Percentiles rank a stretch among this genome's conserved stretches.
Evolutionary conservation across 1,140 invertebrate species (phyloP).

Genomic region (Trachelipus rathkii): DNA sequence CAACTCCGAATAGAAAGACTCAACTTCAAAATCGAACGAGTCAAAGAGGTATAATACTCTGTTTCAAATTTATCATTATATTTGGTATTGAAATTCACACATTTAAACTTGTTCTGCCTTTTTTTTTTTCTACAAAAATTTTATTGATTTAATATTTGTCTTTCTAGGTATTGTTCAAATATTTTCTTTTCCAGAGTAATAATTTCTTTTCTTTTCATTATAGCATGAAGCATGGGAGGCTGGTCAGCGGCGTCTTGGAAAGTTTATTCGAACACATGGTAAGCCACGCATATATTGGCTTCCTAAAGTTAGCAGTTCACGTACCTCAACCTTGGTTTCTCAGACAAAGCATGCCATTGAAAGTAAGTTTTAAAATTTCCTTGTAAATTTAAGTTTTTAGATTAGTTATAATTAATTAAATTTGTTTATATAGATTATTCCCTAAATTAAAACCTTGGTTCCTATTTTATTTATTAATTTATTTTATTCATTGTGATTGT

Average conservation of each 20-base stretch:
- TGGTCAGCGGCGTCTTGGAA: constrained; percentile 67
- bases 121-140: too few relatives aligned
- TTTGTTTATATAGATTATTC: too few relatives aligned
- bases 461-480: too few relatives aligned
- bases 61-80: not conserved
- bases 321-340: not conserved
- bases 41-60: constrained; percentile 65
- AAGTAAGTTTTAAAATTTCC: not conserved
- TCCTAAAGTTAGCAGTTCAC: constrained; percentile 62
- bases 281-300: constrained; percentile 83
- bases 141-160: too few relatives aligned
- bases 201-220: not conserved
- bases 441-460: too few relatives aligned
- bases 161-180: too few relatives aligned
- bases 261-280: constrained; percentile 81
- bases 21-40: constrained; percentile 84
- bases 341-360: not conserved
- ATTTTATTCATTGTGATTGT: too few relatives aligned
- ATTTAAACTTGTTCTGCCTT: too few relatives aligned
- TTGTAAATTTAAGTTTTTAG: too few relatives aligned
- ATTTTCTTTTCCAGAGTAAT: too few relatives aligned
- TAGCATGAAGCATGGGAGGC: constrained; percentile 76
- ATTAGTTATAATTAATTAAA: too few relatives aligned
- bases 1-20: constrained; percentile 80
- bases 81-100: too few relatives aligned